Evolutionary conservation across 1,140 invertebrate genomes (phyloP).

Genomic region (Trichonephila clavipes): DNA sequence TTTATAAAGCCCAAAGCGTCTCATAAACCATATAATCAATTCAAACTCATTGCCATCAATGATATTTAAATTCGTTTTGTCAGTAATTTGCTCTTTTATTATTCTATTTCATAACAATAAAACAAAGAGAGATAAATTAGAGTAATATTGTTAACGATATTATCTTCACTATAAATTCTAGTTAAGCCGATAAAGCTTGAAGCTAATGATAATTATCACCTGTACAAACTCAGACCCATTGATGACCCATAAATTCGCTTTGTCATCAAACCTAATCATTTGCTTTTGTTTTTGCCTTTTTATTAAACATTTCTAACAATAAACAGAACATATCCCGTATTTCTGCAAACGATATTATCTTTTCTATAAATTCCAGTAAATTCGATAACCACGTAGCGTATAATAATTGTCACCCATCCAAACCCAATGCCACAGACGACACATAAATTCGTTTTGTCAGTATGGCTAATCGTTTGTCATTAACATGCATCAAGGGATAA

Average conservation of each 20-base stretch:
- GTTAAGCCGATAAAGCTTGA: neutral
- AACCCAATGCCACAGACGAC: neutral
- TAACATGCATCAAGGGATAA: conserved; percentile 48
- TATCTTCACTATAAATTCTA: too few species aligned
- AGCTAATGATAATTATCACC: neutral
- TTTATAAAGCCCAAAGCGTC: too few species aligned
- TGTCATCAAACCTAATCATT: neutral
- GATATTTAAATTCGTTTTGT: too few species aligned
- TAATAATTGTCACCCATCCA: neutral
- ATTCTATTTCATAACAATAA: too few species aligned
- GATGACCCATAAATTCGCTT: neutral
- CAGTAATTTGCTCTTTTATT: too few species aligned
- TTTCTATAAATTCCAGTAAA: neutral
- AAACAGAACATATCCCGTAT: neutral
- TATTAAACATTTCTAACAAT: neutral
- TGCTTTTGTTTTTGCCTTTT: neutral
- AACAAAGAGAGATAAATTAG: too few species aligned
- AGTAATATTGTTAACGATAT: too few species aligned
- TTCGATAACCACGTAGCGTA: neutral
- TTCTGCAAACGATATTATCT: too few species aligned
- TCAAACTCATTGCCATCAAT: too few species aligned
- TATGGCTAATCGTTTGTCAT: conserved; percentile 47
- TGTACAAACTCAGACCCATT: neutral
- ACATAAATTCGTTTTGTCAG: conserved; percentile 44
- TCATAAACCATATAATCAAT: too few species aligned